phyloP scores from a whole-genome alignment of 2,113 vertebrate genomes.

The Puffinus mauretanicus region DNA sequence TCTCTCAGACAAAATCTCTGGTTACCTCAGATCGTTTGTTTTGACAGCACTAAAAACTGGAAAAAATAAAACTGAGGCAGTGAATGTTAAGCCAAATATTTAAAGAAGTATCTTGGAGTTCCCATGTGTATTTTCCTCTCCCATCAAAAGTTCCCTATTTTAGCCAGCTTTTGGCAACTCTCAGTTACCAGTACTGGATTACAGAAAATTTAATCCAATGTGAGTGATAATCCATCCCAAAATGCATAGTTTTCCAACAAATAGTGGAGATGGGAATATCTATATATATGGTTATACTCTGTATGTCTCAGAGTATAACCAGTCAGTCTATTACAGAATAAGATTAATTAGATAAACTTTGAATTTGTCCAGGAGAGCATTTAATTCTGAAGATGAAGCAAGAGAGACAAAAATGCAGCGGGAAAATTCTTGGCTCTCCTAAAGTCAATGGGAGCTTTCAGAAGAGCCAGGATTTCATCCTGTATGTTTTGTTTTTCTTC shows the following conservation, averaged over 20 bases:
- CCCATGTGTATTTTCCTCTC: neutral
- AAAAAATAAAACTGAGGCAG: neutral
- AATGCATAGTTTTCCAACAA: neutral
- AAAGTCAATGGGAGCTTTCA: conserved; percentile 21
- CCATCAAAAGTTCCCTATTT: neutral
- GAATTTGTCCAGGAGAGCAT: neutral
- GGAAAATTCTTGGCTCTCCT: neutral
- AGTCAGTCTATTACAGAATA: neutral
- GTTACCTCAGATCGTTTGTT: neutral
- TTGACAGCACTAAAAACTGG: neutral
- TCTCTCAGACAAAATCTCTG: neutral
- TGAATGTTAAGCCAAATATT: neutral
- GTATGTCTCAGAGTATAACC: neutral
- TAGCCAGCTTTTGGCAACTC: neutral
- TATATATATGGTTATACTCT: no score
- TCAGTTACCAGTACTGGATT: neutral
- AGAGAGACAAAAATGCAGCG: neutral
- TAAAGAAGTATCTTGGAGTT: neutral
- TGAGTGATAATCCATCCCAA: neutral
- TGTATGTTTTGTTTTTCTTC: conserved; percentile 33
- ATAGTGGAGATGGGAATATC: neutral
- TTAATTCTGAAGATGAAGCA: conserved; percentile 7
- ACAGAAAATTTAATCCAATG: neutral
- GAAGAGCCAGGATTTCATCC: neutral
- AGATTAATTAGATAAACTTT: neutral